Evolutionary conservation across 2,888 invertebrate species (phyloP), one percentile per base, ranked within the genome.

Genomic region (Arrhopalites spinosus): DNA sequence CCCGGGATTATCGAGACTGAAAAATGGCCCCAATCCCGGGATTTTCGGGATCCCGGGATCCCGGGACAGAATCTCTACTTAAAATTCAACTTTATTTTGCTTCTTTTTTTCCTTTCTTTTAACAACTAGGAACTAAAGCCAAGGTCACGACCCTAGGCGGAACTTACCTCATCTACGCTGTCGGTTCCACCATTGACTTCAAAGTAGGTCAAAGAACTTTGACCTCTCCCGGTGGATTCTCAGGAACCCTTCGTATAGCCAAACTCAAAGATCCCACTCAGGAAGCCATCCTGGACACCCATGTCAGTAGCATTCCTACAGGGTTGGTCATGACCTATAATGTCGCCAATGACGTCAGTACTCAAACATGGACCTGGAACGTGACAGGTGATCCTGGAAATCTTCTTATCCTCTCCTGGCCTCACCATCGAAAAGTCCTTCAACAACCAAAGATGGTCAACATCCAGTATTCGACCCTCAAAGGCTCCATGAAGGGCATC

Each of bases 241-340:
- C 75, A 1, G 75, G 75, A 8, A 75, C 75, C 11, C 61, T 75
- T 30, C 75, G 75, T 0, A n/a, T 75, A 2, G 75, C 75, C 7
- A 71, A 75, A n/a, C 27, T 75, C 25, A 74, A 43, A 1, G 74
- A 74, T 20, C n/a, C 75, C 25, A 50, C 50, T 36, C 75, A 75
- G 36, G 75, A 75, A 25, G 71, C 64, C 1, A 43, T 75, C 25
- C 50, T 75, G 63, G 75, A 75, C 25, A 30, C 15, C 8, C 71
- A 75, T 53, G 70, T 43, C 3, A 17, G 15, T 1, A 45, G 71
- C 29, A 27, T 45, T 20, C 64, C 75, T 11, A 53, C 27, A 1
- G 56, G 66, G 29, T 15, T 76, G n/a, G 23, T 50, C 25, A 71
- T 72, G 75, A 11, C 29, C 15, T 76, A 76, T 56, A 13, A 23